phyloP scores from a whole-genome alignment of 2,797 vertebrate species.

The Siniperca obscura region DNA sequence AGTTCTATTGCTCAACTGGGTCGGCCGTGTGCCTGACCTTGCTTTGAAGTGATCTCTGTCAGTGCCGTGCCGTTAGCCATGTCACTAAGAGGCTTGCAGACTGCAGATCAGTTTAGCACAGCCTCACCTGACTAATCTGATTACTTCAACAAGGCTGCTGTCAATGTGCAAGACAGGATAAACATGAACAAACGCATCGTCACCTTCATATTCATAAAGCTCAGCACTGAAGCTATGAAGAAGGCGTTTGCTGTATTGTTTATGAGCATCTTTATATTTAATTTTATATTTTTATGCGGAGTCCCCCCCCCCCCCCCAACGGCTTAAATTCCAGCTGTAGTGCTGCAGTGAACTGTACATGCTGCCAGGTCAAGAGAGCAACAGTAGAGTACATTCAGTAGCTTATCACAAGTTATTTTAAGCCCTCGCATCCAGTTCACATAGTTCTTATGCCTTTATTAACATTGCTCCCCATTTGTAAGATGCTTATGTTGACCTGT shows the following conservation, averaged over 20 bases:
- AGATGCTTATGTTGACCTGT: constrained; percentile 12
- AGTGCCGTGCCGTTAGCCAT: constrained; percentile 63
- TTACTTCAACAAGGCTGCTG: constrained; percentile 80
- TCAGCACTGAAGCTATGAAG: neutral
- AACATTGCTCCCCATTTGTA: constrained; percentile 22
- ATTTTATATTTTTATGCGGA: too few relatives aligned
- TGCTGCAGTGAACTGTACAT: constrained; percentile 13
- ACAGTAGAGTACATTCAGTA: constrained; percentile 46
- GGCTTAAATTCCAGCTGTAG: constrained; percentile 49
- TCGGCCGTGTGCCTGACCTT: constrained; percentile 71
- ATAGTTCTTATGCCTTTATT: constrained; percentile 41
- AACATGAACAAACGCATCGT: constrained; percentile 53
- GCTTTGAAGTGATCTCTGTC: constrained; percentile 74
- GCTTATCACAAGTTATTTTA: constrained; percentile 64
- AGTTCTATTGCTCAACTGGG: constrained; percentile 33
- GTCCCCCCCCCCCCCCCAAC: too few relatives aligned
- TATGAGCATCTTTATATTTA: neutral
- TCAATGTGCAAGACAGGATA: constrained; percentile 65
- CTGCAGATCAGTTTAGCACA: constrained; percentile 82
- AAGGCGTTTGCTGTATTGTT: neutral
- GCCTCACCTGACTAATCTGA: constrained; percentile 85
- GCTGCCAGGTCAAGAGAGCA: constrained; percentile 45
- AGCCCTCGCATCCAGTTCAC: constrained; percentile 37
- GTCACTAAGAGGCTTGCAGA: constrained; percentile 83
- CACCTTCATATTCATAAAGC: constrained; percentile 1